Conservation (phyloP, 2,888 invertebrate species). For the Ichneumoninae sp. region DNA sequence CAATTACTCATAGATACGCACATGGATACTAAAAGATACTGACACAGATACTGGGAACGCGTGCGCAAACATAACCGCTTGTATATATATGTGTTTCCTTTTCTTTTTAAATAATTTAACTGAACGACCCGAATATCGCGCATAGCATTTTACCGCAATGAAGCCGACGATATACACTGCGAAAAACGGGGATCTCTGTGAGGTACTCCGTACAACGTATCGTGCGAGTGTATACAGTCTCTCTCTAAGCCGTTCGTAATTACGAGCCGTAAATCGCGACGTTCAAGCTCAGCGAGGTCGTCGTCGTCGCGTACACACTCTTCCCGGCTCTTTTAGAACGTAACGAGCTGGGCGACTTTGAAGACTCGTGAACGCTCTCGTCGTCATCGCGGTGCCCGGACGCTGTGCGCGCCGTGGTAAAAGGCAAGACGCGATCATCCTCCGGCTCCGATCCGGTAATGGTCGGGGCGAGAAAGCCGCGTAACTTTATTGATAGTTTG, state of each 20-base stretch:
- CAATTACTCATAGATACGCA: too few species aligned
- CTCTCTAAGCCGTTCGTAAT: conserved; percentile 50
- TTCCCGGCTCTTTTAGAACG: conserved; percentile 64
- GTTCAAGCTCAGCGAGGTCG: conserved; percentile 57
- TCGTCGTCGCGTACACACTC: conserved; percentile 31
- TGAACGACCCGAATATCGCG: too few species aligned
- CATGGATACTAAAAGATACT: too few species aligned
- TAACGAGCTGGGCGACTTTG: conserved; percentile 76
- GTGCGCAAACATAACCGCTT: too few species aligned
- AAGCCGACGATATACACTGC: too few species aligned
- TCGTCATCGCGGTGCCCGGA: conserved; percentile 4
- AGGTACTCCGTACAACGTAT: conserved; percentile 6
- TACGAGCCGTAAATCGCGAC: conserved; percentile 58
- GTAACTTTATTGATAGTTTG: conserved; percentile 55
- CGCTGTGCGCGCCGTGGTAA: conserved; percentile 2
- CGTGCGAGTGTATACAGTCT: conserved; percentile 17
- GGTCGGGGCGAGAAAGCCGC: conserved; percentile 41
- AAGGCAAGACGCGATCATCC: conserved; percentile 40
- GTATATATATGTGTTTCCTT: too few species aligned
- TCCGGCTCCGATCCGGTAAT: conserved; percentile 31
- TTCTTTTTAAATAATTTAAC: too few species aligned
- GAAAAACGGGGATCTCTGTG: conserved; percentile 9
- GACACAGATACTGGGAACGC: too few species aligned
- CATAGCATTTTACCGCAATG: too few species aligned
- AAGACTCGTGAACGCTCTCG: conserved; percentile 68